These are phyloP conservation scores for Drosophila monieri DNA, from an alignment of 2,888 invertebrate species.

Conservation along the genomic window DNA sequence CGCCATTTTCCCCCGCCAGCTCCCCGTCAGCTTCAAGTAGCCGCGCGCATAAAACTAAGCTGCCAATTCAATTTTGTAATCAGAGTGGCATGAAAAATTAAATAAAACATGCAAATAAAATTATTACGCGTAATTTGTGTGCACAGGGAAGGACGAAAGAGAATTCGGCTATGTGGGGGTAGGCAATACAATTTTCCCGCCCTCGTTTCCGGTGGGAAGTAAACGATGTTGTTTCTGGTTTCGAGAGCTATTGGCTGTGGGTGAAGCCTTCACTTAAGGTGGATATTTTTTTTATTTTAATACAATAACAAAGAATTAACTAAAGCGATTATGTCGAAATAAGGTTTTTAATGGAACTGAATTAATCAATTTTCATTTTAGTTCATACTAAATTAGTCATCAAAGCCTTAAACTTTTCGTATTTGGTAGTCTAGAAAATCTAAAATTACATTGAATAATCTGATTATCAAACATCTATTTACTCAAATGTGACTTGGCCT, in stretches of 20 bases:
- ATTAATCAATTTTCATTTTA: too few species aligned
- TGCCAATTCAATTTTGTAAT: constrained; percentile 79
- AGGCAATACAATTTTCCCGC: constrained; percentile 17
- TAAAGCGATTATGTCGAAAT: background rate
- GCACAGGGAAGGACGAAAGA: constrained; percentile 32
- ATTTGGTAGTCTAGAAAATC: too few species aligned
- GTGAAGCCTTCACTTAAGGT: background rate
- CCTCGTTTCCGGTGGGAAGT: constrained; percentile 16
- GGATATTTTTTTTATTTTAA: background rate
- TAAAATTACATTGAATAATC: background rate
- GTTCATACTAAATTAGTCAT: too few species aligned
- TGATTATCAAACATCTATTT: background rate
- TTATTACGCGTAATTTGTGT: constrained; percentile 77
- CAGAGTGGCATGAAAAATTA: constrained; percentile 78
- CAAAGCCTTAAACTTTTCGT: too few species aligned
- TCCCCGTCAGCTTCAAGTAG: constrained; percentile 53
- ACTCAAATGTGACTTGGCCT: background rate
- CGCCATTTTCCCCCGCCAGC: constrained; percentile 29
- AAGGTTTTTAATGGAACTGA: background rate
- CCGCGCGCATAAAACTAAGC: constrained; percentile 72
- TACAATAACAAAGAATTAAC: background rate
- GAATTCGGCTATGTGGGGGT: background rate
- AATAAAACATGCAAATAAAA: constrained; percentile 79
- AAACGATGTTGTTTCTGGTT: constrained; percentile 10
- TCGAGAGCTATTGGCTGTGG: constrained; percentile 10